Conservation (phyloP, 2,797 vertebrate species). For the Lemur catta region DNA sequence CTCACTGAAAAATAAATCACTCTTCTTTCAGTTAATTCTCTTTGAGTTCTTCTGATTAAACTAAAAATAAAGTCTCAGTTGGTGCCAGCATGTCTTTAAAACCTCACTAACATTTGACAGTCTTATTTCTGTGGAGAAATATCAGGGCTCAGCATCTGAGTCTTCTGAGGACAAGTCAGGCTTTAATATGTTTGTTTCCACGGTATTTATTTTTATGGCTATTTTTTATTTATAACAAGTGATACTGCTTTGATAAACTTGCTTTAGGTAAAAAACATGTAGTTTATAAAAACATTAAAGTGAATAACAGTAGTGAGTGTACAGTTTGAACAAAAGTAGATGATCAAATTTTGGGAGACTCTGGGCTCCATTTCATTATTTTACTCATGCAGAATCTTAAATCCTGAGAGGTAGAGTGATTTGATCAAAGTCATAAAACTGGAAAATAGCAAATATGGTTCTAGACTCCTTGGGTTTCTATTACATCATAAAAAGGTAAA, state of each 20-base stretch:
- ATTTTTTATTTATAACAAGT: neutral
- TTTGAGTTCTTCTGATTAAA: neutral
- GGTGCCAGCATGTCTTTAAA: neutral
- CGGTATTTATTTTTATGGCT: neutral
- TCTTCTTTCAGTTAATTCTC: neutral
- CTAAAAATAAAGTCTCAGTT: neutral
- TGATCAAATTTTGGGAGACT: neutral
- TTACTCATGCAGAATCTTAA: neutral
- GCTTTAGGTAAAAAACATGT: neutral
- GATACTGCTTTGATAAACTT: neutral
- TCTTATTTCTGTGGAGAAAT: neutral
- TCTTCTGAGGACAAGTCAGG: neutral
- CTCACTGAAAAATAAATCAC: neutral
- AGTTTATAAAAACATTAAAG: neutral
- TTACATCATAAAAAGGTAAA: neutral
- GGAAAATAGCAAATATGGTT: neutral
- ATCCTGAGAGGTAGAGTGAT: neutral
- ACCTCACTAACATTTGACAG: neutral
- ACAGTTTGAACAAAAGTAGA: neutral
- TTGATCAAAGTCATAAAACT: neutral
- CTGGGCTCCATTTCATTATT: neutral
- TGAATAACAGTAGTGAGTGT: neutral
- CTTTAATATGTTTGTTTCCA: neutral
- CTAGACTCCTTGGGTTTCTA: neutral
- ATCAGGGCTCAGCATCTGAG: neutral